Evolutionary conservation across 2,113 vertebrate species (phyloP), one percentile per base, ranked within the genome.

Genomic region (Lota lota): DNA sequence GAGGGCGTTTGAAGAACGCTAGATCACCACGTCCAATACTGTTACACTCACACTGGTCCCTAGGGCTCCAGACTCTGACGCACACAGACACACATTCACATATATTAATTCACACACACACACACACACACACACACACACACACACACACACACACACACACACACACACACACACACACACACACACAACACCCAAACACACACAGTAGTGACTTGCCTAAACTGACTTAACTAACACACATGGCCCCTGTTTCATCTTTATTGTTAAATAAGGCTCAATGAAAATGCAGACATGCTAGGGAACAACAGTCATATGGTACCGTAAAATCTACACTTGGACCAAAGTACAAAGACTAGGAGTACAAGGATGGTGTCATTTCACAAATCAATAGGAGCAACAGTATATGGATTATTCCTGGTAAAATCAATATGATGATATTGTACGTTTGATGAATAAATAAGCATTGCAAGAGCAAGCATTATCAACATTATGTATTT

Each of bases 41-140:
- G 76, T 89, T 87, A 87, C 64, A 70, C 61, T 89, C 84, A 80
- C 56, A 66, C 59, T 79, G 78, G 79, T 68, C 80, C 83, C 59
- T 17, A 71, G 69, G 81, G 73, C 76, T 79, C 71, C 74, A 75
- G 67, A 82, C 69, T 73, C 67, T 53, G 15, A 50, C 19, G 56
- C 24, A 61, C 22, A 59, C 28, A 67, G 10, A 24, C 64, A 63
- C 54, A 47, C 64, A 10, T 7, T 2, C 4, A 18, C 33, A 22
- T 7, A 14, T 6, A 33, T 6, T 6, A 22, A 40, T 28, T 28
- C 28, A 33, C 28, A 33, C 1, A 33, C 66, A 58, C 22, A 15
- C 50, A 62, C 21, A 8, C 67, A 56, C 54, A 65, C 36, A 33
- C 28, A 33, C 28, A 33, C 58, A 75, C 72, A 66, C 20, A 53